A percentile compares a stretch with the other conserved stretches of the same genome.
These are phyloP conservation scores for Saimiri boliviensis DNA, from an alignment of 2,113 vertebrate genomes.

Conservation along the genomic window DNA sequence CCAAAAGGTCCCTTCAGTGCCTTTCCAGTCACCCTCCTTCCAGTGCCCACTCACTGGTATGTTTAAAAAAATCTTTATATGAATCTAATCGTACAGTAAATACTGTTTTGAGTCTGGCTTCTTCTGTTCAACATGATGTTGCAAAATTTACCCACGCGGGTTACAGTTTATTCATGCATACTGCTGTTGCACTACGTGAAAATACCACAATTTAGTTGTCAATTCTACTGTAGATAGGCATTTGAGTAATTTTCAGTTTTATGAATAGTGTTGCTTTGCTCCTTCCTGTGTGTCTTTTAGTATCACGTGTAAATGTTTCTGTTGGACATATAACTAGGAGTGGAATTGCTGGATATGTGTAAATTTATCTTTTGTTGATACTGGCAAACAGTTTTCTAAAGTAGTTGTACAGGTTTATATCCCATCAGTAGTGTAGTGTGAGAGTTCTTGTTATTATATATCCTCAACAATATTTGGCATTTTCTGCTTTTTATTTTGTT, in stretches of 20 bases:
- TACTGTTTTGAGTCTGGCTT: neutral
- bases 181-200: neutral
- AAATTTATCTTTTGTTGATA: conserved; percentile 1
- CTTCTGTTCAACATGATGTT: neutral
- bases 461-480: neutral
- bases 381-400: neutral
- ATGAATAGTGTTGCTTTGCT: neutral
- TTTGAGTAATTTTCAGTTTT: neutral
- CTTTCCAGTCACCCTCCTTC: neutral
- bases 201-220: neutral
- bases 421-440: neutral
- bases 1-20: neutral
- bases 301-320: neutral
- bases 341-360: neutral
- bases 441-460: neutral
- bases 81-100: neutral
- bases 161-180: neutral
- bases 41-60: neutral
- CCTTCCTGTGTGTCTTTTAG: neutral
- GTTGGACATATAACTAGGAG: neutral
- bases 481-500: neutral
- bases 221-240: neutral
- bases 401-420: neutral
- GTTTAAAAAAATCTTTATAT: neutral
- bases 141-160: neutral